phyloP scores from a whole-genome alignment of 2,113 vertebrate genomes.

The Hymenochirus boettgeri region DNA sequence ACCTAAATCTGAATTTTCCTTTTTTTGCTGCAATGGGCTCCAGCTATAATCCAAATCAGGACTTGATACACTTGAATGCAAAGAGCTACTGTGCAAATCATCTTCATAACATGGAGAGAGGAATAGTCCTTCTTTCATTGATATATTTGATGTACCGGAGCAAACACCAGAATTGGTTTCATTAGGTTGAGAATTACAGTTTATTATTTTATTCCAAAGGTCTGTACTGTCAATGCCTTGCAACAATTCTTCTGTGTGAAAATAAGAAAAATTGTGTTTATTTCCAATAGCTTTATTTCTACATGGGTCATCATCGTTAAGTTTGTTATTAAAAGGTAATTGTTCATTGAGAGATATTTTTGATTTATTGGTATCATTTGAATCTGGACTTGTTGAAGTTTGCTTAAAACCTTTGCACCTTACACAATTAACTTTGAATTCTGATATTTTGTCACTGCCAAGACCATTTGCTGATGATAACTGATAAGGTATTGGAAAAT shows the following conservation, averaged over 20 bases:
- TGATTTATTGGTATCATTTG: neutral
- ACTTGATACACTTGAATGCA: conserved; percentile 27
- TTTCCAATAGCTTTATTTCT: neutral
- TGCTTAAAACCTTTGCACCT: neutral
- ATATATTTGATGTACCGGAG: conserved; percentile 51
- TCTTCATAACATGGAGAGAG: conserved; percentile 20
- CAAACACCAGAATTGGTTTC: conserved; percentile 70
- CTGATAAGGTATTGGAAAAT: conserved; percentile 21
- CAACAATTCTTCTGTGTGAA: conserved; percentile 32
- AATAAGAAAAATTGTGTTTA: conserved; percentile 17
- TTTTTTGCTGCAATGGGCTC: neutral
- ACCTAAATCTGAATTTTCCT: neutral
- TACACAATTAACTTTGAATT: neutral
- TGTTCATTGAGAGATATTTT: conserved; percentile 15
- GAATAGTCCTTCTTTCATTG: conserved; percentile 47
- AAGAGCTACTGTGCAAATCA: conserved; percentile 12
- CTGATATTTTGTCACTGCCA: neutral
- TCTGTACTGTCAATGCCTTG: conserved; percentile 44
- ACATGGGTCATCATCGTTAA: conserved; percentile 37
- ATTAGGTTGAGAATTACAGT: conserved; percentile 66
- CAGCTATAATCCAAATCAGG: conserved; percentile 18
- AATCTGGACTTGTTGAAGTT: conserved; percentile 30
- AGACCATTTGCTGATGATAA: conserved; percentile 19
- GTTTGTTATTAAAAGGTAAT: conserved; percentile 17
- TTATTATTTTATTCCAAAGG: conserved; percentile 71